Base-by-base conservation (phyloP, 2,113 vertebrate species). In the Peucedramus taeniatus region DNA sequence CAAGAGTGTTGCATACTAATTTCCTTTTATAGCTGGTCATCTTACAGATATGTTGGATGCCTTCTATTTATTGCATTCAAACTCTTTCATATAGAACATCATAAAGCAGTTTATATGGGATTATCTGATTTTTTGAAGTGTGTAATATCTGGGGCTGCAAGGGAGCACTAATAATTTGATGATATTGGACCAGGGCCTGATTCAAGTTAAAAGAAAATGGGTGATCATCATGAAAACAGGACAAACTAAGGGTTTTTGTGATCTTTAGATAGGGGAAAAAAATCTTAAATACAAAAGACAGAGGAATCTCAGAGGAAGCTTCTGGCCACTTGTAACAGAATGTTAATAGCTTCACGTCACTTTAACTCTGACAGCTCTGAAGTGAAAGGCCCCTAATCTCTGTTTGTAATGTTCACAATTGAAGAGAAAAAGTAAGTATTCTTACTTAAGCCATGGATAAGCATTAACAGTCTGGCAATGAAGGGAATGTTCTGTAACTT, bases 261-360 rank as follows among this genome's bases (percentile, higher is more conserved):
- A 94, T 91, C 96, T 98, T 98, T 95, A 87, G 74, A 97, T 78
- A 12, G 33, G 14, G 81, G 74, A 53, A 20, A n/a, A 31, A 63
- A 19, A 63, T 33, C 19, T 68, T 12, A 45, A 49, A 4, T 17
- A 69, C 16, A 44, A n/a, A 42, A 50, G 13, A 40, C 54, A 21
- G 16, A 44, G n/a, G 44, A 54, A 77, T 54, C 79, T 94, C 94
- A 96, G 93, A 96, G 94, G 97, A 97, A 97, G 97, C 79, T 96
- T 97, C 96, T 96, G 96, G 68, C 95, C 96, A 97, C 98, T 98
- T 98, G 98, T 94, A 98, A 97, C 89, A 99, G 98, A 98, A 98
- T 98, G 98, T 98, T 98, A 98, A 98, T 98, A 98, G 98, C 97
- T 98, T 88, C 90, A 66, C 97, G 96, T 98, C 98, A 98, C 97